A percentile compares a stretch with the other conserved stretches of the same genome.
These are phyloP conservation scores for Epicauta chinensis DNA, from an alignment of 1,140 invertebrate species.

Conservation along the genomic window DNA sequence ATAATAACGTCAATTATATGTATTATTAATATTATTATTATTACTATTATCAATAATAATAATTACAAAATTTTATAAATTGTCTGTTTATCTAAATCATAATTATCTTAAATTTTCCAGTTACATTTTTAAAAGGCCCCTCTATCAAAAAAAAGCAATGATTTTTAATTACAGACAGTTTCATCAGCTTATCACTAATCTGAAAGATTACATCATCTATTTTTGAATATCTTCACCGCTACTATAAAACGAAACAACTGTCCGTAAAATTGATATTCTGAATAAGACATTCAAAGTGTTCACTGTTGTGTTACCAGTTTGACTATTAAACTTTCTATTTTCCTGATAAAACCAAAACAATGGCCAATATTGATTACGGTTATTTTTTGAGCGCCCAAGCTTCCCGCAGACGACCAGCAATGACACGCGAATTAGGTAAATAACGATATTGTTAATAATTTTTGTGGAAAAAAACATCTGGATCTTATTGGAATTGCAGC, in stretches of 20 bases:
- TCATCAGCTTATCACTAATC: constrained; percentile 18
- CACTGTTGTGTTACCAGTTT: constrained; percentile 2
- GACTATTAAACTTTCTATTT: constrained; percentile 7
- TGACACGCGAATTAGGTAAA: constrained; percentile 42
- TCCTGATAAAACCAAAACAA: constrained; percentile 8
- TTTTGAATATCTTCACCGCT: background rate
- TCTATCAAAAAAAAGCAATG: constrained; percentile 4
- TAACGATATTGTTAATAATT: too few species aligned
- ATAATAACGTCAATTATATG: too few species aligned
- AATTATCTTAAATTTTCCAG: too few species aligned
- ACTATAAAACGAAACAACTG: constrained; percentile 10
- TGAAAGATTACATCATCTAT: constrained; percentile 20
- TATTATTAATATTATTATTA: too few species aligned
- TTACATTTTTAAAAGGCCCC: background rate
- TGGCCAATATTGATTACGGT: constrained; percentile 33
- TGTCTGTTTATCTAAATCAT: too few species aligned
- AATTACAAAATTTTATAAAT: too few species aligned
- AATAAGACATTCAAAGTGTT: constrained; percentile 7
- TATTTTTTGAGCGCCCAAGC: constrained; percentile 36
- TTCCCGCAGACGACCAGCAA: constrained; percentile 36
- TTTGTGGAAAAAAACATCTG: background rate
- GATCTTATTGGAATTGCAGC: constrained; percentile 44
- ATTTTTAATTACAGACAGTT: constrained; percentile 16
- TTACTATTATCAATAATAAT: too few species aligned
- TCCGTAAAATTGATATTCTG: constrained; percentile 2